Base-by-base conservation (phyloP, 1,140 invertebrate genomes). In the Cherax destructor region DNA sequence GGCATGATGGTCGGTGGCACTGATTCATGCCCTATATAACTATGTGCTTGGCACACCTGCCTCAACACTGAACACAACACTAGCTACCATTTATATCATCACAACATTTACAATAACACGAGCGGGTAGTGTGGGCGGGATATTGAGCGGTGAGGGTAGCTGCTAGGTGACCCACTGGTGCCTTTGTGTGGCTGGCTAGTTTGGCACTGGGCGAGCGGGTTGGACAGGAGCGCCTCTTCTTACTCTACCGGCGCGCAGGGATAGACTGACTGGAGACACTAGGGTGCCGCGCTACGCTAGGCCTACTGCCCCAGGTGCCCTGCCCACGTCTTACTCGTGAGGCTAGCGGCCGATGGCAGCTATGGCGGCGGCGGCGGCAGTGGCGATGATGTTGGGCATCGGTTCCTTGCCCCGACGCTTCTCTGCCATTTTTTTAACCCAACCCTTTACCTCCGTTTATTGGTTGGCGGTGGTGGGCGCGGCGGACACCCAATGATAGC, bases 221-320 rank as follows among this genome's bases (percentile, higher is more conserved):
- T 65, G 78, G 49, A 49, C 61, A 72, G 79, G 78, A 76, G 87
- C 80, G 49, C 65, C 24, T 83, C 83, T 41, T 91, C 77, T 85
- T 84, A 83, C 83, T 91, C 83, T 91, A 86, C 83, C 61, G 88
- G 83, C 83, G 88, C 88, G 88, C 88, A 78, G 76, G 88, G 83
- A 91, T 83, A 91, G 74, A 91, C 88, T 91, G 83, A 61, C 88
- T 91, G 83, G 81, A 56, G 49, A 65, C 52, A 59, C 56, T 72
- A 77, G 30, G 83, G 88, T 91, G 88, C 88, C 88, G 83, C 88
- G 88, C 83, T 49, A 52, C 81, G 88, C 88, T 91, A 91, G 88
- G 88, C 88, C 88, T 91, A 91, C 83, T 79, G 88, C 24, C 83
- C 88, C 50, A n/a, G 47, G 52, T 77, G 72, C 80, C 81, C 83